Percentiles rank a stretch among this genome's conserved stretches.
These are phyloP conservation scores for Apodemus agrarius DNA, from an alignment of 2,797 vertebrate species.

Conservation along the genomic window DNA sequence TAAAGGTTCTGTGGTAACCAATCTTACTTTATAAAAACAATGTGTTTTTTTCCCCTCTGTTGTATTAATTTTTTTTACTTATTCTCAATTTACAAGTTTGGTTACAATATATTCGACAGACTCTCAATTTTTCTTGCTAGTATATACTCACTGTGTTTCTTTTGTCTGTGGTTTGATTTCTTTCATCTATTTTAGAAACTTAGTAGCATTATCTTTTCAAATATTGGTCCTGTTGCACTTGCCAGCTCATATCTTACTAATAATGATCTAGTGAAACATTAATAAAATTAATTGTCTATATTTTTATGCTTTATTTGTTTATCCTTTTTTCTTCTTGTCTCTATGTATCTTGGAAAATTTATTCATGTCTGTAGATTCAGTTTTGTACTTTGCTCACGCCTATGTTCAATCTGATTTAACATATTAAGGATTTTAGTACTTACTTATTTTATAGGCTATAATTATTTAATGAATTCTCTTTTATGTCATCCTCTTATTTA, in stretches of 20 bases:
- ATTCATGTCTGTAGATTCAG: background rate
- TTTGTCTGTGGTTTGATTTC: background rate
- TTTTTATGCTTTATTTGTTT: background rate
- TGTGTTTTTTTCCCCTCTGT: background rate
- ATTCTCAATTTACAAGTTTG: background rate
- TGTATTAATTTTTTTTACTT: background rate
- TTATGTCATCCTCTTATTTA: background rate
- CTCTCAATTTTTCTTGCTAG: background rate
- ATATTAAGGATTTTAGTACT: background rate
- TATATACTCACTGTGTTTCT: background rate
- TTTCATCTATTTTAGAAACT: conserved; percentile 17
- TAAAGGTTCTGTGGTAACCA: background rate
- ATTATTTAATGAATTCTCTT: background rate
- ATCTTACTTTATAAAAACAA: background rate
- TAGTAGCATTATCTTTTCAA: background rate
- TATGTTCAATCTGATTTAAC: conserved; percentile 32
- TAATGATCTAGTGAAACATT: background rate
- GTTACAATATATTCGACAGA: background rate
- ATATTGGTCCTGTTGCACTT: background rate
- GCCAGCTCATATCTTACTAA: conserved; percentile 10
- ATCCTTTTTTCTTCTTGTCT: background rate
- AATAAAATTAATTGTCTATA: background rate
- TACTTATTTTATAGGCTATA: background rate
- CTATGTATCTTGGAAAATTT: background rate
- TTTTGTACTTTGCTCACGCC: background rate